Evolutionary conservation across 2,797 vertebrate genomes (phyloP).

Genomic region (Poecilia wingei): DNA sequence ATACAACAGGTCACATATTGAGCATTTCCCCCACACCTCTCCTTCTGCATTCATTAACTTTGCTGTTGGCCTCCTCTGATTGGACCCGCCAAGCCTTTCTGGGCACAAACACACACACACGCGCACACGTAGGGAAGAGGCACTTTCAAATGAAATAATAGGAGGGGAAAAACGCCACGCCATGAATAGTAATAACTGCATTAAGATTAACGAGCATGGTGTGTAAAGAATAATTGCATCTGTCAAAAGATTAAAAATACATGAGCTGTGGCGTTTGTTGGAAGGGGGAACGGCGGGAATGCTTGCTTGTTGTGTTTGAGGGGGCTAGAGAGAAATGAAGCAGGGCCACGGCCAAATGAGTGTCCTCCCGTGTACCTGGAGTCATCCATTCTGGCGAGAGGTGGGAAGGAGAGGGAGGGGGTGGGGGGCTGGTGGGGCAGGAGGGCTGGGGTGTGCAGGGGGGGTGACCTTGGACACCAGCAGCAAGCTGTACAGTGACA

Average conservation of each 20-base stretch:
- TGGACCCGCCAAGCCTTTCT: constrained; percentile 54
- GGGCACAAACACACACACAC: constrained; percentile 32
- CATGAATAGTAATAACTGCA: constrained; percentile 83
- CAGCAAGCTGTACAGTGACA: constrained; percentile 75
- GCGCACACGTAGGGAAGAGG: constrained; percentile 36
- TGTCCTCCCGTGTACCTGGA: constrained; percentile 77
- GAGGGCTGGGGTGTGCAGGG: background rate
- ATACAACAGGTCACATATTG: constrained; percentile 74
- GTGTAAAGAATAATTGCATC: constrained; percentile 83
- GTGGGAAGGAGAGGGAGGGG: constrained; percentile 34
- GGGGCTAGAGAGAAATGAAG: constrained; percentile 61
- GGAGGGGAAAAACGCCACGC: constrained; percentile 61
- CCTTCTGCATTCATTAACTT: constrained; percentile 65
- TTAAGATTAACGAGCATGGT: constrained; percentile 83
- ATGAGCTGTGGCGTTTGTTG: constrained; percentile 77
- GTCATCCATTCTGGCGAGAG: constrained; percentile 70
- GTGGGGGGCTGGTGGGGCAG: constrained; percentile 27
- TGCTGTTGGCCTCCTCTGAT: constrained; percentile 57
- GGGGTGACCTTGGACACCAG: constrained; percentile 77
- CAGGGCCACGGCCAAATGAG: constrained; percentile 73
- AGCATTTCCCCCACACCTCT: constrained; percentile 36
- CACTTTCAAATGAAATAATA: constrained; percentile 74
- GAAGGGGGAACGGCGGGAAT: constrained; percentile 43
- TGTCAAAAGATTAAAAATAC: constrained; percentile 84
- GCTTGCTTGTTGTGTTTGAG: constrained; percentile 67